Base-by-base conservation (phyloP, 2,113 vertebrate genomes). In the Toxotes jaculatrix region DNA sequence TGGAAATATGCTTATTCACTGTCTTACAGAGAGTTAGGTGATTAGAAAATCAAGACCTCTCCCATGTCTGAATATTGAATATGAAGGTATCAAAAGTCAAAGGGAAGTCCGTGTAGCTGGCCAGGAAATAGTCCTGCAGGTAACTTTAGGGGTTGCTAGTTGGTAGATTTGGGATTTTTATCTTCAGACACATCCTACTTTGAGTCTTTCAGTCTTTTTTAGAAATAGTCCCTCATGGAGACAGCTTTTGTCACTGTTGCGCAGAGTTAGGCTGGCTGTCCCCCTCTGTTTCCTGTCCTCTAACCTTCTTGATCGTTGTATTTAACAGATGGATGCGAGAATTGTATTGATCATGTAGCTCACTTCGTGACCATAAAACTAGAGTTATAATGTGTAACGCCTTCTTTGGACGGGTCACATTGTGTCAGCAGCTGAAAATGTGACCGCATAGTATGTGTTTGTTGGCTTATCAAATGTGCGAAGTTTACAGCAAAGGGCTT, bases 361-460 rank as follows among this genome's bases (percentile, higher is more conserved):
- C n/a, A n/a, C n/a, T n/a, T n/a, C n/a, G 62, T 38, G 10, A 23
- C 38, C 59, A 43, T 23, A 68, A 17, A 68, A 31, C 53, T 19
- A 23, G 27, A 64, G 31, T 68, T 72, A 16, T 9, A 21, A 59
- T 81, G 21, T 42, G 12, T n/a, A 36, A 27, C 3, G 14, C 14
- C 49, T 32, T 5, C 64, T 62, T 61, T 70, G 13, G 21, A 56
- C 19, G 32, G 79, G 74, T 79, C 69, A 19, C 34, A 1, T 23
- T 7, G 7, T 70, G 55, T 68, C 66, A 67, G 34, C 71, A 77
- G 80, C 36, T 77, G 21, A 82, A 66, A 79, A 82, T 62, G 42
- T 75, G 32, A 45, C 60, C 79, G 64, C 7, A 27, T n/a, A 5
- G 34, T 43, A 38, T 17, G 34, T 4, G 23, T 5, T 43, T 32